Evolutionary conservation across 2,113 vertebrate species (phyloP).

Genomic region (Dissostichus mawsoni): DNA sequence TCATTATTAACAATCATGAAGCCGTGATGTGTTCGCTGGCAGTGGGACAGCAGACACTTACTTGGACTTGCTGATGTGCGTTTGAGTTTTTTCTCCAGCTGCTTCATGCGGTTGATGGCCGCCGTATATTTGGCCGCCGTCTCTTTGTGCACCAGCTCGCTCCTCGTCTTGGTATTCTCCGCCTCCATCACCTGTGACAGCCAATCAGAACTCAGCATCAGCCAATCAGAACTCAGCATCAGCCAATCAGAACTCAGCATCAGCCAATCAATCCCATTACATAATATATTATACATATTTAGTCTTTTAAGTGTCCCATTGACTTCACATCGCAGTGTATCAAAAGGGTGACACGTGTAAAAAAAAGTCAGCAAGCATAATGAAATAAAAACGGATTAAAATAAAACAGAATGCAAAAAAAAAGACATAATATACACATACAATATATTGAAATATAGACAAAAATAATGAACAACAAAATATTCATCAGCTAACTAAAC

Average conservation of each 20-base stretch:
- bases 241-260: constrained; percentile 9
- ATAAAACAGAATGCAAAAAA: no score
- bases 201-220: constrained; percentile 7
- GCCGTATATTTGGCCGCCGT: constrained; percentile 94
- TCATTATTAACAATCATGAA: no score
- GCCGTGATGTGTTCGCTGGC: no score
- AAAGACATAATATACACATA: no score
- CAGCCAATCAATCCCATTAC: background rate
- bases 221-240: background rate
- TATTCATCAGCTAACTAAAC: background rate
- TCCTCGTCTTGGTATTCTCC: constrained; percentile 92
- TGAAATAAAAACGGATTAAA: no score
- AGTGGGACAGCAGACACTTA: constrained; percentile 72
- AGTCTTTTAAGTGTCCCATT: no score
- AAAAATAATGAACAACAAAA: background rate
- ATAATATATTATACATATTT: no score
- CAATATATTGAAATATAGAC: background rate
- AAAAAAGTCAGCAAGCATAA: no score
- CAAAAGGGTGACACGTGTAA: no score
- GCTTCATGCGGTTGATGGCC: constrained; percentile 93
- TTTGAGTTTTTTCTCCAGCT: constrained; percentile 98
- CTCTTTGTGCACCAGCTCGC: constrained; percentile 94
- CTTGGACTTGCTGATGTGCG: constrained; percentile 98
- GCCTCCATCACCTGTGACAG: constrained; percentile 95
- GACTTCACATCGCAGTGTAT: no score